phyloP scores from a whole-genome alignment of 92 coral and sea anemone genomes.

The Parazoanthus atlanticus region DNA sequence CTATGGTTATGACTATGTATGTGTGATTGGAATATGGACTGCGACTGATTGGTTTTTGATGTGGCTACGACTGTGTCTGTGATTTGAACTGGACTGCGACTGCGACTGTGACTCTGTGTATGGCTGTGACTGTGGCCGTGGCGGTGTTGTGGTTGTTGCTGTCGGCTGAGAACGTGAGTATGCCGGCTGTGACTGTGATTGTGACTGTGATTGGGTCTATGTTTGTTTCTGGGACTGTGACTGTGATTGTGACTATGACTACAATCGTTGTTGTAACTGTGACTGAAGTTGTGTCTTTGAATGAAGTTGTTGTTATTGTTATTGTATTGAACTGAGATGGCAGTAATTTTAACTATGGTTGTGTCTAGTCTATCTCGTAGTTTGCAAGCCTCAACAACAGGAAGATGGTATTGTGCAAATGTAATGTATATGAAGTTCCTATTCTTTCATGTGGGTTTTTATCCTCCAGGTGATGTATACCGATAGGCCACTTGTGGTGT shows the following conservation, averaged over 20 bases:
- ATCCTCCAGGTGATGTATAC: constrained; percentile 87
- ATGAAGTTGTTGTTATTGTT: no score
- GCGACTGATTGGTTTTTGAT: no score
- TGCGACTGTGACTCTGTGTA: background rate
- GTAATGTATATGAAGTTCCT: background rate
- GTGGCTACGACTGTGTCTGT: no score
- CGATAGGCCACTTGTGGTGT: constrained; percentile 91
- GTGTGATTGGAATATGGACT: no score
- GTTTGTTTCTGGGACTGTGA: no score
- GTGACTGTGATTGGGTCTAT: background rate
- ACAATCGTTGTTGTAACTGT: background rate
- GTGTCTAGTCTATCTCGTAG: no score
- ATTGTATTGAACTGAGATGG: no score
- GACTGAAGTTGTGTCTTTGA: no score
- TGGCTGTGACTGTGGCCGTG: background rate
- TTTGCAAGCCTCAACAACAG: no score
- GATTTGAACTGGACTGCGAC: background rate
- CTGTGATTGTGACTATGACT: background rate
- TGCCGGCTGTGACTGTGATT: background rate
- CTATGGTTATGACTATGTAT: background rate
- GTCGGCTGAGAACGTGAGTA: background rate
- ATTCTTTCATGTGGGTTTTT: background rate
- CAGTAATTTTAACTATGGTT: no score
- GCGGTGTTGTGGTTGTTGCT: background rate
- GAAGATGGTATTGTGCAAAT: background rate